Base-by-base conservation (phyloP, 2,888 invertebrate species). In the Oscheius sp. region DNA sequence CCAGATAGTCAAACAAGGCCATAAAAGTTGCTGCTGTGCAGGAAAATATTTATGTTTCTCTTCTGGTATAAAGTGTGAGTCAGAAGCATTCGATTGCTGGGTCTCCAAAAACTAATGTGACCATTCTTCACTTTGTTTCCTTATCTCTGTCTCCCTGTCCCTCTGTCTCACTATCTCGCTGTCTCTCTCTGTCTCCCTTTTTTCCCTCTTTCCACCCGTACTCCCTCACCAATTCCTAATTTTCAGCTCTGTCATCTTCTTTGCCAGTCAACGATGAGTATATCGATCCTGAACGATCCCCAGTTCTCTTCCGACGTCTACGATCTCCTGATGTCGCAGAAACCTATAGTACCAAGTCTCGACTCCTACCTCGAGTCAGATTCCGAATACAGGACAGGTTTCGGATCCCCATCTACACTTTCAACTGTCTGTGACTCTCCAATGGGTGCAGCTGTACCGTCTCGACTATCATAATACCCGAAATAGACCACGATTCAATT, bases 271-370 rank as follows among this genome's bases (percentile, higher is more conserved):
- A 29, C 42, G 7, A 76, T 76, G 76, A 47, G 48, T 29, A 76
- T 76, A 51, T 33, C 76, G 11, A 68, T 76, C 35, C 62, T 76
- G 29, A 76, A 76, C 66, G 76, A 76, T 32, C 72, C 76, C 29
- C 65, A 65, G 37, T 76, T 73, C 59, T 72, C 76, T 50, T 65
- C 47, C 13, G 76, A 76, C 59, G 71, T 76, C 47, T 73, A 66
- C 60, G 76, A 76, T 42, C 55, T 76, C 1, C 29, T 76, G 11
- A 76, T 76, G 76, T 65, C 74, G 10, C 58, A 50, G 9, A 55
- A 37, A 2, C 63, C 73, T 5, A 35, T 42, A 1, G n/a, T 70
- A 9, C 13, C 42, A 11, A 29, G 29, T 63, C 48, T 63, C n/a
- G 13, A 48, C 2, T 47, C 42, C 42, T 42, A 5, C 42, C 42